Base-by-base conservation (phyloP, 2,888 invertebrate genomes). In the Diadegma fenestrale region DNA sequence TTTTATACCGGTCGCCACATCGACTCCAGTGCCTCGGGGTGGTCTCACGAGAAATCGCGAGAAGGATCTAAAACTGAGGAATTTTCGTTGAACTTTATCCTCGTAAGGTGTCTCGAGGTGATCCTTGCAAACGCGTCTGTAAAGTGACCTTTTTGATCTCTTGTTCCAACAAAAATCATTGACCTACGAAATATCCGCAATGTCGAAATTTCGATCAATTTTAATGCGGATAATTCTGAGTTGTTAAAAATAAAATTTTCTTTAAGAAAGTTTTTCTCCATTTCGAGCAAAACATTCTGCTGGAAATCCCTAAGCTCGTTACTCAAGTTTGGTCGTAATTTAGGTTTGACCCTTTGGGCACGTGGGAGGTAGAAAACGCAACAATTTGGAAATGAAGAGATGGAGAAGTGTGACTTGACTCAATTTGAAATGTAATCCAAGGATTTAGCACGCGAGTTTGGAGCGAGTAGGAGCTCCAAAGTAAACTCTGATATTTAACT, bases 1-100 rank as follows among this genome's bases (percentile, higher is more conserved):
- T 78, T 78, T 66, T 78, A 43, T 45, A 43, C 68, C 78, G 69
- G 68, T 61, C 41, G 69, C 45, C 58, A 33, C 43, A 58, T 61
- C 58, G 17, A 17, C n/a, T 54, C 64, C 14, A n/a, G 43, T 68
- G 19, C 58, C 51, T 54, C 51, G 14, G 3, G 61, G 33, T 41
- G 26, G 63, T 63, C 33, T 64, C 58, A 33, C 12, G 19, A 30
- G 63, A 48, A 33, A 64, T 64, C 64, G 64, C 37, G 64, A 37
- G 63, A 64, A 17, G 12, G 12, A 37, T 26, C 22, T 51, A 22
- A 76, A 76, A 76, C 58, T 26, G n/a, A 26, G 19, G 51, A 48
- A 64, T 48, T 37, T 76, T 75, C 22, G 45, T 75, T 63, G 30
- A 48, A 17, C 43, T 12, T 41, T 68, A 22, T 68, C 68, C 43